Evolutionary conservation across 2,888 invertebrate species (phyloP), one percentile per base, ranked within the genome.

Genomic region (Altica lythri): DNA sequence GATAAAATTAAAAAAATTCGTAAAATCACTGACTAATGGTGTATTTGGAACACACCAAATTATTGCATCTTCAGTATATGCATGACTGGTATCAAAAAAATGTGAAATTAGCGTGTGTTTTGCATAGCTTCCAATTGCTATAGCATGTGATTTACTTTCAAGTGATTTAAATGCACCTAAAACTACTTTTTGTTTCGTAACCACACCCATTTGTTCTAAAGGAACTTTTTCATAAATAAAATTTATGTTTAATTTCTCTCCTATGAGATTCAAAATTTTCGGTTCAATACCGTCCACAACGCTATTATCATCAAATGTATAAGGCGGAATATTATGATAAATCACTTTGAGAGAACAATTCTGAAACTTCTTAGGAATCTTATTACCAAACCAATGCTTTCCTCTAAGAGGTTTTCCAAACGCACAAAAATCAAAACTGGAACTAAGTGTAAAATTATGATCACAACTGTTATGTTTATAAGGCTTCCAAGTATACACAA

Each of bases 41-140:
- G n/a, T n/a, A n/a, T n/a, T n/a, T n/a, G n/a, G n/a, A n/a, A n/a
- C n/a, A n/a, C n/a, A n/a, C n/a, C n/a, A n/a, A n/a, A n/a, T n/a
- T n/a, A n/a, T n/a, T n/a, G n/a, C n/a, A n/a, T n/a, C n/a, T n/a
- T n/a, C n/a, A n/a, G n/a, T n/a, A n/a, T n/a, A n/a, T n/a, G n/a
- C n/a, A n/a, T 14, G 42, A 19, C 51, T 49, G 3, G 25, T 19
- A 22, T 45, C 51, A 14, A 54, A 48, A 25, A 46, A 2, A 6
- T 27, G 1, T 8, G 38, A 32, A 3, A 14, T 17, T 8, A n/a
- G 14, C 1, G 22, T 17, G 12, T 17, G 19, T 25, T 37, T 48
- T 6, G 56, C 46, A 25, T 44, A 54, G 18, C 59, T 53, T n/a
- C 59, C 59, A n/a, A 54, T 40, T n/a, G 38, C 27, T n/a, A 59